A percentile compares a stretch with the other conserved stretches of the same genome.
Conservation (phyloP, 2,888 invertebrate species). For the Dicyrtomina minuta region DNA sequence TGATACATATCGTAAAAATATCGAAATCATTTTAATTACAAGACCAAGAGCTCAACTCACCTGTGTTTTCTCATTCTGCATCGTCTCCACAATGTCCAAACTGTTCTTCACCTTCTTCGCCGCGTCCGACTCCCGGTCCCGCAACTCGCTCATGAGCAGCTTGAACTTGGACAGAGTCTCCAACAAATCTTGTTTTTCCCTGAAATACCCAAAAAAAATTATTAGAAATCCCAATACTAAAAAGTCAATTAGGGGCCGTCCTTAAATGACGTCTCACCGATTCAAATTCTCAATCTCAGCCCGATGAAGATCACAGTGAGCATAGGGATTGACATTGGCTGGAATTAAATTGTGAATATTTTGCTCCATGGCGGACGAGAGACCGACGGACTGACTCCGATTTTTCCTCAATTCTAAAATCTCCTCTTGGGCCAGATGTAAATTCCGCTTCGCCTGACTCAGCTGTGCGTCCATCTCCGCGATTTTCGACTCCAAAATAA, state of each 20-base stretch:
- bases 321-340: slow-evolving; percentile 39
- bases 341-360: not conserved
- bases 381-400: not conserved
- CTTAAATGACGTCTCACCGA: slow-evolving; percentile 58
- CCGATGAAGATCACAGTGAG: slow-evolving; percentile 65
- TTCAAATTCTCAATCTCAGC: slow-evolving; percentile 71
- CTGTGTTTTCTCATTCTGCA: slow-evolving; percentile 71
- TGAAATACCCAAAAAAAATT: no score
- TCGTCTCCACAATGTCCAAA: slow-evolving; percentile 72
- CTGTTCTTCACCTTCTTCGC: slow-evolving; percentile 68
- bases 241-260: not conserved
- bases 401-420: slow-evolving; percentile 59
- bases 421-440: slow-evolving; percentile 71
- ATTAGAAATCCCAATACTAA: slow-evolving; percentile 12
- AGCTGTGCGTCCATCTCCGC: slow-evolving; percentile 81
- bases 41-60: slow-evolving; percentile 36
- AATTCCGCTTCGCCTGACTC: slow-evolving; percentile 73
- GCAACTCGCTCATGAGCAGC: slow-evolving; percentile 65
- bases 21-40: not conserved
- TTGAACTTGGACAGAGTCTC: slow-evolving; percentile 70
- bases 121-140: slow-evolving; percentile 66
- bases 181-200: slow-evolving; percentile 70
- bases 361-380: not conserved
- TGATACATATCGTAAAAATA: slow-evolving; percentile 27
- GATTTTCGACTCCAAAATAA: slow-evolving; percentile 77